Conservation (phyloP, 2,888 invertebrate genomes). For the Eucera pruinosa region DNA sequence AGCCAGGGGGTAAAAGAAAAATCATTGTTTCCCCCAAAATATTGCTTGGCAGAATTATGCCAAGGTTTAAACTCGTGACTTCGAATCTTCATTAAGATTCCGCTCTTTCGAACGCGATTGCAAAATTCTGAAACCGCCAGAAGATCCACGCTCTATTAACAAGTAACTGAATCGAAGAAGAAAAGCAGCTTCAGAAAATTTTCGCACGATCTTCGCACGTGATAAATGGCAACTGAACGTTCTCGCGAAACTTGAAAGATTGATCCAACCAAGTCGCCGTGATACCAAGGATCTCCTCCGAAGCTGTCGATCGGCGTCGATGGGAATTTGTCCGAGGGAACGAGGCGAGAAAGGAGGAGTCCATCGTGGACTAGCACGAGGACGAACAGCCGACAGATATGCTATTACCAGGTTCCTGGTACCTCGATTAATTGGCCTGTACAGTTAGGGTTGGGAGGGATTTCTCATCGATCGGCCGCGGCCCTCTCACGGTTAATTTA, state of each 20-base stretch:
- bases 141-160: too few species aligned
- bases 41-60: too few species aligned
- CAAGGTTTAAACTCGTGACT: too few species aligned
- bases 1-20: too few species aligned
- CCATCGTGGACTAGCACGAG: conserved; percentile 37
- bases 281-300: conserved; percentile 62
- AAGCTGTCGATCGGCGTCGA: conserved; percentile 51
- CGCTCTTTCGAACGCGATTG: too few species aligned
- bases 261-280: too few species aligned
- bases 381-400: conserved; percentile 62
- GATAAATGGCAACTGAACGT: background rate
- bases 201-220: background rate
- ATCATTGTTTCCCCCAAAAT: too few species aligned
- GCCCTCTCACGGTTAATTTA: conserved; percentile 67
- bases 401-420: conserved; percentile 74
- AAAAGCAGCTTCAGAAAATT: too few species aligned
- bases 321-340: conserved; percentile 54
- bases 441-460: conserved; percentile 66
- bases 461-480: conserved; percentile 56
- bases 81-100: too few species aligned
- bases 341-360: conserved; percentile 11
- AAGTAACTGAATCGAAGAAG: too few species aligned
- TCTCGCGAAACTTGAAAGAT: too few species aligned
- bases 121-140: too few species aligned
- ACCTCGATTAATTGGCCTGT: conserved; percentile 76